phyloP scores from a whole-genome alignment of 1,140 invertebrate species.

The Bombus haemorrhoidalis region DNA sequence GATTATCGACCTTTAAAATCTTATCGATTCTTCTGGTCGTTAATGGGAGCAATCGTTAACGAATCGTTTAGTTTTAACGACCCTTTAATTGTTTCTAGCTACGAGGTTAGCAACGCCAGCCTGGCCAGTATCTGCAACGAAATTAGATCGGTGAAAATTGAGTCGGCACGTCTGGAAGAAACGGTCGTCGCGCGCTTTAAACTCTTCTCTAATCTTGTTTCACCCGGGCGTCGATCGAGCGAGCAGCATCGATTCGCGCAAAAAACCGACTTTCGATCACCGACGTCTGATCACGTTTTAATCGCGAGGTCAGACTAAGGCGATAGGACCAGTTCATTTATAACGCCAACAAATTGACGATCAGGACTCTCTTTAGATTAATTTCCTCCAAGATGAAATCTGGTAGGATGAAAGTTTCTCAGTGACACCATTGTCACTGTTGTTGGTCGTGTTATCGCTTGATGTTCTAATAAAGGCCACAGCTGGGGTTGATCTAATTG shows the following conservation, averaged over 20 bases:
- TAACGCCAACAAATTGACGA: not conserved
- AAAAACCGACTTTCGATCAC: no score
- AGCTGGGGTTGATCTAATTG: not conserved
- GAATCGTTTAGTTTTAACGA: conserved; percentile 39
- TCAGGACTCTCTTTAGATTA: not conserved
- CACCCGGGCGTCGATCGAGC: not conserved
- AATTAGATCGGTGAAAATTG: not conserved
- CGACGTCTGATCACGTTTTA: no score
- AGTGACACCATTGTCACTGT: not conserved
- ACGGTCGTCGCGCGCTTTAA: not conserved
- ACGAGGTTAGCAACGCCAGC: not conserved
- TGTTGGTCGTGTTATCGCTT: not conserved
- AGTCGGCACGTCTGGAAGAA: not conserved
- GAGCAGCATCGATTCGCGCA: not conserved
- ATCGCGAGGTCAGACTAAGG: not conserved
- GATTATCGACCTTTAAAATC: conserved; percentile 18
- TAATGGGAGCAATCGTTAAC: conserved; percentile 13
- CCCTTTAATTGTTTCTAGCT: conserved; percentile 12
- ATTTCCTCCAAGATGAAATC: not conserved
- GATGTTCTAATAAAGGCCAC: not conserved
- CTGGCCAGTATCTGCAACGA: not conserved
- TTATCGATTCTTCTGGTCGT: not conserved
- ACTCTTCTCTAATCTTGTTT: not conserved
- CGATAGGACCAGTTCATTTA: no score
- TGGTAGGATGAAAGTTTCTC: not conserved